A percentile compares a stretch with the other conserved stretches of the same genome.
Evolutionary conservation across 1,140 invertebrate genomes (phyloP).

Genomic region (Schlechtendalia chinensis): DNA sequence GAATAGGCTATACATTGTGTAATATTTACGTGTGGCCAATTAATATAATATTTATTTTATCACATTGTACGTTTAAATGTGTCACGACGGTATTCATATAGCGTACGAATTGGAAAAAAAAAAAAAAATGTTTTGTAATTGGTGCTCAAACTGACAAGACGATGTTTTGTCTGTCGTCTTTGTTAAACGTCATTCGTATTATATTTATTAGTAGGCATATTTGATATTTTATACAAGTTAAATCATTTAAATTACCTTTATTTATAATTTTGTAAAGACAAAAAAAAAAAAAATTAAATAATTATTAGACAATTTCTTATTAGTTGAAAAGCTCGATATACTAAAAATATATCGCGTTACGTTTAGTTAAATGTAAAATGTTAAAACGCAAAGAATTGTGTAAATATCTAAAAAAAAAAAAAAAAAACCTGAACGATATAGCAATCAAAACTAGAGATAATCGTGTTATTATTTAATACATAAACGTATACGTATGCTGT

Average conservation of each 20-base stretch:
- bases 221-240: neutral
- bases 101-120: neutral
- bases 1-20: too few species aligned
- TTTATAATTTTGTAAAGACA: neutral
- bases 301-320: slow-evolving; percentile 6
- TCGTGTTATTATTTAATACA: slow-evolving; percentile 25
- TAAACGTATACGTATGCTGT: too few species aligned
- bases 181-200: neutral
- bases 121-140: slow-evolving; percentile 1
- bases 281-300: too few species aligned
- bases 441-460: slow-evolving; percentile 42
- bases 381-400: too few species aligned
- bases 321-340: too few species aligned
- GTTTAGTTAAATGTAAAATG: slow-evolving; percentile 3
- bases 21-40: too few species aligned
- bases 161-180: neutral
- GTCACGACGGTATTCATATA: too few species aligned
- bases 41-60: too few species aligned
- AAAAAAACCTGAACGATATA: slow-evolving; percentile 5
- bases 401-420: slow-evolving; percentile 11
- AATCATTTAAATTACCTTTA: slow-evolving; percentile 17
- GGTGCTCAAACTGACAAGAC: neutral
- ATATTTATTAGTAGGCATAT: neutral
- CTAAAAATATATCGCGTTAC: too few species aligned
- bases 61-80: too few species aligned